These are phyloP conservation scores for Eulemur albifrons DNA, from an alignment of 2,797 vertebrate genomes.

Conservation along the genomic window DNA sequence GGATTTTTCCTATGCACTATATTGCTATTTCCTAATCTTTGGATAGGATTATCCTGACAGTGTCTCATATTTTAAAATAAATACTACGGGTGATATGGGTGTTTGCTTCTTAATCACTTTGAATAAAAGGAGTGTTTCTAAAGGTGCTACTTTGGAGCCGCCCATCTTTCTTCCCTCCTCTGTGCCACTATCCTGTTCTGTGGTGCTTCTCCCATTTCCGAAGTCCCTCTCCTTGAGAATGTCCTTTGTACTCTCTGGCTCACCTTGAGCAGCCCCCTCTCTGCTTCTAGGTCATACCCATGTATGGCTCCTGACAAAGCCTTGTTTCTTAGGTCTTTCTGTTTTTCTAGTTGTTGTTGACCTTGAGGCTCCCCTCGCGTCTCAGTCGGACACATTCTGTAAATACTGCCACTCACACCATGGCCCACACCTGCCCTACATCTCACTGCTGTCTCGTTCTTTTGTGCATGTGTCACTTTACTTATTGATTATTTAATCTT, in stretches of 20 bases:
- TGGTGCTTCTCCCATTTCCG: neutral
- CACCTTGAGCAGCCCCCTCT: neutral
- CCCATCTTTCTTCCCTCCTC: neutral
- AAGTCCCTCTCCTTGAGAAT: neutral
- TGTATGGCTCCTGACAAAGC: neutral
- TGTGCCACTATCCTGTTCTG: neutral
- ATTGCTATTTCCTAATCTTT: neutral
- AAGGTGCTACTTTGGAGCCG: neutral
- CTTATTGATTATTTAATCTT: slow-evolving; percentile 69
- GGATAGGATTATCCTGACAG: neutral
- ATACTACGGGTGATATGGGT: neutral
- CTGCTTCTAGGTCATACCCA: neutral
- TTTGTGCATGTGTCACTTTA: slow-evolving; percentile 42
- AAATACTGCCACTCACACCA: slow-evolving; percentile 46
- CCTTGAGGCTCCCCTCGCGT: neutral
- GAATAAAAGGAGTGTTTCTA: neutral
- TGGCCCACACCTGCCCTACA: neutral
- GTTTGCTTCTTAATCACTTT: neutral
- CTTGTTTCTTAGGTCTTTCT: neutral
- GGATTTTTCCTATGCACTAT: neutral
- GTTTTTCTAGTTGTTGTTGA: slow-evolving; percentile 36
- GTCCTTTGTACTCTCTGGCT: neutral
- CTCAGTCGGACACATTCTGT: neutral
- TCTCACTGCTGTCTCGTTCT: slow-evolving; percentile 32
- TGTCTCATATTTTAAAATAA: neutral